Evolutionary conservation across 1,140 invertebrate genomes (phyloP).

Genomic region (Apis cerana): DNA sequence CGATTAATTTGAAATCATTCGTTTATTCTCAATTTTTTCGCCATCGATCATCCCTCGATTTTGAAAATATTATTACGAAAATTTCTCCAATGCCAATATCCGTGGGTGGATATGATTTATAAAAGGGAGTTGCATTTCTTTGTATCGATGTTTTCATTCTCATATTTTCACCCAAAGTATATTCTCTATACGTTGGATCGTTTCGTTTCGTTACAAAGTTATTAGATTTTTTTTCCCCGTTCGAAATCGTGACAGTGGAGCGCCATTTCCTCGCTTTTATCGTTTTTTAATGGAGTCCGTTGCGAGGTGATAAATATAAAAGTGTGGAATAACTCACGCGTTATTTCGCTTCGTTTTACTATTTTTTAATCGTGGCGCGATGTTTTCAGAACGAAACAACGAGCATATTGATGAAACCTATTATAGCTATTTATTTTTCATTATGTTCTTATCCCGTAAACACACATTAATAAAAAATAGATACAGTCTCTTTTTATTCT

Average conservation of each 20-base stretch:
- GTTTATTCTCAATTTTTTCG: no score
- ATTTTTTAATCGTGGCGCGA: neutral
- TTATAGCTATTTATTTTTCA: neutral
- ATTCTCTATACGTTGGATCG: neutral
- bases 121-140: no score
- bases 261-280: neutral
- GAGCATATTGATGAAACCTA: neutral
- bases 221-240: no score
- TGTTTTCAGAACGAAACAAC: neutral
- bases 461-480: neutral
- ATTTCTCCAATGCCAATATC: no score
- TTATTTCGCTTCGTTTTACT: neutral
- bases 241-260: no score
- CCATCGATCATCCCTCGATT: no score
- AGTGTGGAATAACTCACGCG: neutral
- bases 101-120: no score
- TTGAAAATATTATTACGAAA: no score
- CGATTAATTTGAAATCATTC: no score
- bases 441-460: neutral
- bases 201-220: neutral
- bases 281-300: neutral
- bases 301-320: constrained; percentile 1
- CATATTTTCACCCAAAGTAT: neutral
- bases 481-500: no score
- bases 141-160: no score